Percentiles rank a stretch among this genome's conserved stretches.
Evolutionary conservation across 2,113 vertebrate genomes (phyloP).

Genomic region (Toxotes jaculatrix): DNA sequence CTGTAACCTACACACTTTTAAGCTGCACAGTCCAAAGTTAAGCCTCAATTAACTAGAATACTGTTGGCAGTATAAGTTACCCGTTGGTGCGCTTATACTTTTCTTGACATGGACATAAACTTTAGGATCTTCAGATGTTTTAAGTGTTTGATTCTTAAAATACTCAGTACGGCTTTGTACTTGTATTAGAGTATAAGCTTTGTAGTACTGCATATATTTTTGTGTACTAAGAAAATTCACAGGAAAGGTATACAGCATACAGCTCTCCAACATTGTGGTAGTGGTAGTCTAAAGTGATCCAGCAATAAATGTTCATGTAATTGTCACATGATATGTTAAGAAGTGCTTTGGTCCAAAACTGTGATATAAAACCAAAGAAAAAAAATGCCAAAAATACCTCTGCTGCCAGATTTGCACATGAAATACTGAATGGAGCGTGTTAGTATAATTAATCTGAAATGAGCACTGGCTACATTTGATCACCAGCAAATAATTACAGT

Average conservation of each 20-base stretch:
- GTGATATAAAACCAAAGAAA: neutral
- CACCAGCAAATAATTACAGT: conserved; percentile 46
- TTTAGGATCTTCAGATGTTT: neutral
- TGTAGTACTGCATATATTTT: too few relatives aligned
- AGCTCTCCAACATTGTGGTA: too few relatives aligned
- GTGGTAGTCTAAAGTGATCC: too few relatives aligned
- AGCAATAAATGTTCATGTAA: neutral
- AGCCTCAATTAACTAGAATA: too few relatives aligned
- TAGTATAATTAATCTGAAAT: conserved; percentile 44
- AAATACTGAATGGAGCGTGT: conserved; percentile 6
- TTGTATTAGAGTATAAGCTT: too few relatives aligned
- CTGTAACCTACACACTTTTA: neutral
- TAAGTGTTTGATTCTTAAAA: too few relatives aligned
- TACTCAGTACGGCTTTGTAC: too few relatives aligned
- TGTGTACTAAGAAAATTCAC: too few relatives aligned
- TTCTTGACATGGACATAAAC: neutral
- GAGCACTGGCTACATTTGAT: conserved; percentile 35
- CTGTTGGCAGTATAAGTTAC: too few relatives aligned
- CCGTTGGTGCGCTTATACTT: neutral
- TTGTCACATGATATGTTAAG: neutral
- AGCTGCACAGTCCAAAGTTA: neutral
- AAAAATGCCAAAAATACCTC: neutral
- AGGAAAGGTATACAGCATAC: too few relatives aligned
- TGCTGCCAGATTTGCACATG: neutral
- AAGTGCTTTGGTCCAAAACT: neutral